A percentile compares a stretch with the other conserved stretches of the same genome.
These are phyloP conservation scores for Miniopterus natalensis DNA, from an alignment of 2,113 vertebrate species.

Conservation along the genomic window DNA sequence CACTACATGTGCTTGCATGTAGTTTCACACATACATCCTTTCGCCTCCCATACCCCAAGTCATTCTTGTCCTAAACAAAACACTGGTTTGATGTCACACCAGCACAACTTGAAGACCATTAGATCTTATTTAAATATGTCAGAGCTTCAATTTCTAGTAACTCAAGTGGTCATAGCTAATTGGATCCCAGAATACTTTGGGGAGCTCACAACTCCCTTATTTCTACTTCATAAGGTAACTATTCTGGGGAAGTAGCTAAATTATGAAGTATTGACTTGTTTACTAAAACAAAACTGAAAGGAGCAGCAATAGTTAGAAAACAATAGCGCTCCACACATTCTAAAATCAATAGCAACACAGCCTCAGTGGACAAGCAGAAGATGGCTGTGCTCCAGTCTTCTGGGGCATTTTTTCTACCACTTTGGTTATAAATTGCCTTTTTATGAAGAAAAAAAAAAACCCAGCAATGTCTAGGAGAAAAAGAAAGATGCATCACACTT, in stretches of 20 bases:
- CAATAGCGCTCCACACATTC: neutral
- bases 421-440: neutral
- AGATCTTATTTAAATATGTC: constrained; percentile 2
- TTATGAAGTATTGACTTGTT: constrained; percentile 73
- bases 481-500: neutral
- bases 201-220: constrained; percentile 3
- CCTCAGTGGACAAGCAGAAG: neutral
- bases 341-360: constrained; percentile 61
- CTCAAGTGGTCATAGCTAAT: constrained; percentile 33
- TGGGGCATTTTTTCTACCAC: neutral
- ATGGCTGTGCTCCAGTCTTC: neutral
- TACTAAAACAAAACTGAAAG: constrained; percentile 60
- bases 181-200: neutral
- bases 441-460: neutral
- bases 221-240: constrained; percentile 33
- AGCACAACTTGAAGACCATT: neutral
- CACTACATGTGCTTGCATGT: rapidly evolving
- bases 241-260: constrained; percentile 48
- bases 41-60: neutral
- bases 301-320: constrained; percentile 53
- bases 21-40: neutral
- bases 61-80: neutral
- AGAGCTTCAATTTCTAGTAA: constrained; percentile 24
- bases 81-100: neutral
- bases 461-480: neutral